Evolutionary conservation across 2,797 vertebrate genomes (phyloP).

Genomic region (Chromobotia macracanthus): DNA sequence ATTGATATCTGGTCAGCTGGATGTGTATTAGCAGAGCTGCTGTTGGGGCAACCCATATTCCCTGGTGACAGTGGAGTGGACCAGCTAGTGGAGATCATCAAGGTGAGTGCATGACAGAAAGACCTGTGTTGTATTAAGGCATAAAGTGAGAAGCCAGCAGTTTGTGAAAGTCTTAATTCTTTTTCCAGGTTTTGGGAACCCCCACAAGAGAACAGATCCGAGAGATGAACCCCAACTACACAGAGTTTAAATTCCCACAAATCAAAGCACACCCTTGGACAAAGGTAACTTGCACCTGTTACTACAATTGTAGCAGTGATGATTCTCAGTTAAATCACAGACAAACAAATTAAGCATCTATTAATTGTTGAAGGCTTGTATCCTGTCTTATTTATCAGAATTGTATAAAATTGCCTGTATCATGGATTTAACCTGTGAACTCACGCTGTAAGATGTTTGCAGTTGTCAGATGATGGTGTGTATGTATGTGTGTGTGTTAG

Average conservation of each 20-base stretch:
- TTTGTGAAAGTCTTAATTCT: background rate
- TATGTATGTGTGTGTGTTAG: slow-evolving; percentile 32
- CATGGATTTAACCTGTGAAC: too few relatives aligned
- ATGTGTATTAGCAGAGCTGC: slow-evolving; percentile 90
- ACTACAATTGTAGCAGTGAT: background rate
- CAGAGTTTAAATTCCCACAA: slow-evolving; percentile 96
- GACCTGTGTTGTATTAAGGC: background rate
- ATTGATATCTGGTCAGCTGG: slow-evolving; percentile 97
- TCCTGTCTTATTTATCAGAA: slow-evolving; percentile 35
- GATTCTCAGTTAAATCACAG: slow-evolving; percentile 66
- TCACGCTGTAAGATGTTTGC: too few relatives aligned
- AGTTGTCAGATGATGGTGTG: too few relatives aligned
- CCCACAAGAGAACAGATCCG: slow-evolving; percentile 94
- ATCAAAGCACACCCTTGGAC: slow-evolving; percentile 97
- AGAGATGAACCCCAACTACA: slow-evolving; percentile 97
- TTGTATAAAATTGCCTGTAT: too few relatives aligned
- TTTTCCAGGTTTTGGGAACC: slow-evolving; percentile 87
- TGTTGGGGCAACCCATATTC: slow-evolving; percentile 93
- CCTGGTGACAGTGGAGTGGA: slow-evolving; percentile 93
- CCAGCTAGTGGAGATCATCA: slow-evolving; percentile 96
- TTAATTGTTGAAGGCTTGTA: background rate
- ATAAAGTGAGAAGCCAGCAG: background rate
- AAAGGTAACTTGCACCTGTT: slow-evolving; percentile 33
- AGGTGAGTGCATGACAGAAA: slow-evolving; percentile 71
- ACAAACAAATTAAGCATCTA: background rate